Evolutionary conservation across 64 coral and sea anemone genomes (phyloP).

Genomic region (Stichodactyla mertensii): DNA sequence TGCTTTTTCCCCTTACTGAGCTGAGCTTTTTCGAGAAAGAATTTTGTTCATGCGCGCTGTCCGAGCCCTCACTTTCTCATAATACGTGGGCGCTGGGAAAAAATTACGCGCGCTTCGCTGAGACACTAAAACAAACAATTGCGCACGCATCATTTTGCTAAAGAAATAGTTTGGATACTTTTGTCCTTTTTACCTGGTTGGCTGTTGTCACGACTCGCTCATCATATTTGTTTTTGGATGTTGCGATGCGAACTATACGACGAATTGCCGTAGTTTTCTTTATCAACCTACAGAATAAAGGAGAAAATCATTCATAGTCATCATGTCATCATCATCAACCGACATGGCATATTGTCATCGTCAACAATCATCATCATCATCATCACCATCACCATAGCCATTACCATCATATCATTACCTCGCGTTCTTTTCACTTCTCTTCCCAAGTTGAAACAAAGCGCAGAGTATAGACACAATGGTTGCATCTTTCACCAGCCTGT

Average conservation of each 20-base stretch:
- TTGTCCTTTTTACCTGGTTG: conserved; percentile 42
- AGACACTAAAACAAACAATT: no score
- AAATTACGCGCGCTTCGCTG: no score
- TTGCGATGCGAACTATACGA: conserved; percentile 77
- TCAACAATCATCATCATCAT: neutral
- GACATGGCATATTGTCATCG: neutral
- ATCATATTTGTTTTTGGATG: conserved; percentile 50
- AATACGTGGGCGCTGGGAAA: no score
- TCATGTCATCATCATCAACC: neutral
- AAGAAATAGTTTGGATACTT: neutral
- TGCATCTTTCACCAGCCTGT: conserved; percentile 59
- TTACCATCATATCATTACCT: conserved; percentile 34
- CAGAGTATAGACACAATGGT: conserved; percentile 80
- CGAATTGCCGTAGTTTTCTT: conserved; percentile 68
- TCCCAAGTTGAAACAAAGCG: conserved; percentile 71
- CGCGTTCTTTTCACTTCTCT: conserved; percentile 77
- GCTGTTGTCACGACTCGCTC: conserved; percentile 72
- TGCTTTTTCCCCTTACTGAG: no score
- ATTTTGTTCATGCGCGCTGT: no score
- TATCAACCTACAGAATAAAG: conserved; percentile 35
- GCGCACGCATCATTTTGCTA: no score
- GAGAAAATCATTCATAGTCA: neutral
- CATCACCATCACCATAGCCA: neutral
- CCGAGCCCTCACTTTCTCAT: no score
- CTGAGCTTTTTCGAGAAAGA: no score